Evolutionary conservation across 2,888 invertebrate genomes (phyloP), one percentile per base, ranked within the genome.

Genomic region (Sylvicola cinctus): DNA sequence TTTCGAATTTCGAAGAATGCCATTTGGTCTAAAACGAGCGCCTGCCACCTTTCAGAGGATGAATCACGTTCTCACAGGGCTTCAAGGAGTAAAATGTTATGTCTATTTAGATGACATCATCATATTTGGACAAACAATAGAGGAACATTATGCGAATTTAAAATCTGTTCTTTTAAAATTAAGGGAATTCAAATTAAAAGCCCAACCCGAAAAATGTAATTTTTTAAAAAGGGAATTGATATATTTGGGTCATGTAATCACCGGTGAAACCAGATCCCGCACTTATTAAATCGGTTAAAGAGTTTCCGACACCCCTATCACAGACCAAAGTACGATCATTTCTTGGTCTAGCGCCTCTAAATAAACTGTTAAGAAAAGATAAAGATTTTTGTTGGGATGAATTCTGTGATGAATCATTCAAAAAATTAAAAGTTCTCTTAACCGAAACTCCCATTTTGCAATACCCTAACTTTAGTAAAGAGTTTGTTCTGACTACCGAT

Each of bases 21-120:
- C 45, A 1, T 46, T 50, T 35, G 50, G 50, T 0, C 37, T 52
- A 4, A 41, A 43, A 29, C 49, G 45, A 30, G 42, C 46, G 1
- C 50, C 51, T 2, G 41, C 43, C 1, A 49, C 49, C 2, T 55
- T 55, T 38, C 49, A 50, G 38, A 15, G 53, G 4, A 51, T 51
- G 42, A 44, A 50, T 36, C 39, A 42, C 27, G 42, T 47, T 2
- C 35, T 55, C 5, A 33, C n/a, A n/a, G n/a, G n/a, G n/a, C n/a
- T n/a, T n/a, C n/a, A n/a, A n/a, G n/a, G n/a, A n/a, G n/a, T n/a
- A 36, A n/a, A 40, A 35, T 40, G 40, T 16, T 35, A 41, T 6
- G 43, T 45, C 1, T 51, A 47, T 39, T 36, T 47, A 15, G 48
- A 50, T 36, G 48, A 49, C 29, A 43, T 47, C 8, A 34, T 49